Evolutionary conservation across 2,888 invertebrate genomes (phyloP), one percentile per base, ranked within the genome.

Genomic region (Zaprionus obscuricornis): DNA sequence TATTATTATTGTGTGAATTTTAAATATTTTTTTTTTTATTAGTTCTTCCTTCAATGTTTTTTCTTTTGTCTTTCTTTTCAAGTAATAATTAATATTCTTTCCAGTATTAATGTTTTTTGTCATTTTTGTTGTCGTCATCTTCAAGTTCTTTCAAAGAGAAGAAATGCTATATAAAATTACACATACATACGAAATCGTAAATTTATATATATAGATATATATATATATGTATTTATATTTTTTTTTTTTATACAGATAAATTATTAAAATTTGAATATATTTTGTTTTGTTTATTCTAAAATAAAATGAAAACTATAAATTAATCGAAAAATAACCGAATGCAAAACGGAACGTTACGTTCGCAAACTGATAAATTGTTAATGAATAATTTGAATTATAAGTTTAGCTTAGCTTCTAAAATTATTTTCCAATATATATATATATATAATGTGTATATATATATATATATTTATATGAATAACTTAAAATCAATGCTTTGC

Each of bases 1-100:
- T 63, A 63, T 65, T 60, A 22, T 73, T 73, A 55, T 62, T 66
- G 56, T 43, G 42, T 39, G 67, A 66, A 71, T 16, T 49, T 54
- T 16, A 17, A 39, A 57, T 45, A 20, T 43, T 22, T 31, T 40
- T 69, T 42, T 18, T 40, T 45, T 2, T 46, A 49, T 10, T 57
- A 58, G 16, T 39, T 65, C 42, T 10, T 57, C 51, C 13, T 39
- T 65, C 42, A 42, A 47, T 51, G 43, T 26, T 33, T 8, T 50
- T 5, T 40, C 13, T 17, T 17, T 22, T 13, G 3, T 29, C n/a
- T 10, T 14, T 29, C 27, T 8, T 13, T 10, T 29, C 22, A 14
- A 18, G 39, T 10, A 45, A 39, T 22, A 31, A n/a, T 11, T 52
- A 13, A 20, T 29, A 18, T 27, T 20, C 27, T 26, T 16, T 11